Conservation (phyloP, 2,113 vertebrate species). For the Sminthopsis crassicaudata region DNA sequence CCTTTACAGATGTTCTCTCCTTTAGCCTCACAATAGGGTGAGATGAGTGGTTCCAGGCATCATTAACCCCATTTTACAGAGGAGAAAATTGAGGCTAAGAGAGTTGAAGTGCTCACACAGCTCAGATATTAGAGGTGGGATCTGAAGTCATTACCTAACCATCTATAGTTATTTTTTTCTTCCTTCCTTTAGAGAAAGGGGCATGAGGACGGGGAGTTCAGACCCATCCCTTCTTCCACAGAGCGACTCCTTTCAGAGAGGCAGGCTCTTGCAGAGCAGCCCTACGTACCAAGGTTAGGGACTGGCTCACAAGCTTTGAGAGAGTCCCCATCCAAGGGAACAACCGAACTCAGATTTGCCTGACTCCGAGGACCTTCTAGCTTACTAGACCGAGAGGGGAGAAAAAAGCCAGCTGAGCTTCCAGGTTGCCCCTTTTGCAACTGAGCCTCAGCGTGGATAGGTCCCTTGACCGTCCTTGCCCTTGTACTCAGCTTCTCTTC, state of each 20-base stretch:
- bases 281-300: not conserved
- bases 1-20: not conserved
- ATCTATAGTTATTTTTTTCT: not conserved
- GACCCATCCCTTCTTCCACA: not conserved
- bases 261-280: not conserved
- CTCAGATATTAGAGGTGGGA: not conserved
- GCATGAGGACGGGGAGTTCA: not conserved
- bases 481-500: conserved; percentile 5
- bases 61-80: not conserved
- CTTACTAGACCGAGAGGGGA: not conserved
- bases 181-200: not conserved
- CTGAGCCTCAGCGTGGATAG: not conserved
- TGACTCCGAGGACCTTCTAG: not conserved
- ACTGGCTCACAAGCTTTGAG: not conserved
- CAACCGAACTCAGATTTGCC: not conserved
- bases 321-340: not conserved
- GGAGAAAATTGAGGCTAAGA: not conserved
- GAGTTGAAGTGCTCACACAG: not conserved
- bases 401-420: not conserved
- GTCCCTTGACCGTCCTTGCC: not conserved
- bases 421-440: not conserved
- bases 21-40: not conserved
- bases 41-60: not conserved
- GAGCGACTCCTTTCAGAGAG: not conserved
- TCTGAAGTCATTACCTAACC: not conserved